Conservation (phyloP, 2,113 vertebrate genomes). For the Baryphthengus martii region DNA sequence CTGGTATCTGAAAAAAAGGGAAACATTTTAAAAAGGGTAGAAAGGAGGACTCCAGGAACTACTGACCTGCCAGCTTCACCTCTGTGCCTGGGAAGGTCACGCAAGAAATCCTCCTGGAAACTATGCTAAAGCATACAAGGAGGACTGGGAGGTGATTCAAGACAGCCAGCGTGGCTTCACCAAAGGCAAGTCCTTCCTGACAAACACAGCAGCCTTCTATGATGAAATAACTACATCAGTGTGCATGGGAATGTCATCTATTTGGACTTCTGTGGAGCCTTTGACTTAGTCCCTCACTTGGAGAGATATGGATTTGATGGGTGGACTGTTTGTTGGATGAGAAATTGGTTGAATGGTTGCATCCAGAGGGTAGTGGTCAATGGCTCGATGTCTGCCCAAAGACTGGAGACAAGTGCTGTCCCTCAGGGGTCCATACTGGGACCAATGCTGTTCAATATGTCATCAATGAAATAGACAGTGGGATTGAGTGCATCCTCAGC, state of each 20-base stretch:
- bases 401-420: background rate
- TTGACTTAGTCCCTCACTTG: background rate
- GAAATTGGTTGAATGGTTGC: background rate
- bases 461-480: background rate
- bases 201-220: background rate
- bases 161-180: background rate
- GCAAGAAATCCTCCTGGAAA: background rate
- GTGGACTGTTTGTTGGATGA: background rate
- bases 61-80: background rate
- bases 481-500: background rate
- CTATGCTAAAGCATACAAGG: background rate
- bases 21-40: background rate
- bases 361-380: background rate
- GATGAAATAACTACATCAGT: background rate
- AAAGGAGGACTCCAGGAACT: background rate
- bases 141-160: background rate
- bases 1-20: background rate
- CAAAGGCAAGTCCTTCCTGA: background rate
- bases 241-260: background rate
- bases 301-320: background rate
- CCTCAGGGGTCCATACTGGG: fast-evolving
- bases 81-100: background rate
- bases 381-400: fast-evolving
- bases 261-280: background rate
- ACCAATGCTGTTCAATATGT: background rate